Base-by-base conservation (phyloP, 2,888 invertebrate species). In the Dione juno region DNA sequence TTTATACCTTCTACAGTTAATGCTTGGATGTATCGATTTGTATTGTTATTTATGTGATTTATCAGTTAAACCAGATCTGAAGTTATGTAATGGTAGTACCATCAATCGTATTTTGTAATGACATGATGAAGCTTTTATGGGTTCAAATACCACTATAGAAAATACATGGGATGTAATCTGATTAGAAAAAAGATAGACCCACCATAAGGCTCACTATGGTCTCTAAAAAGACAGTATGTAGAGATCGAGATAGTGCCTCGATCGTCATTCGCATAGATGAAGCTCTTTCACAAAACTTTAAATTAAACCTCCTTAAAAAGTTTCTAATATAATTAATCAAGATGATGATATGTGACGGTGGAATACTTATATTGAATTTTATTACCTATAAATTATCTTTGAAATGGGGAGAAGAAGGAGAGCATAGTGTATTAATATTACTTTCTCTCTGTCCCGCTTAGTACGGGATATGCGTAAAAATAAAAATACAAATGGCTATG, bases 11-110 rank as follows among this genome's bases (percentile, higher is more conserved):
- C 14, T 2, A 37, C 10, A 3, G 28, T 45, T 61, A 35, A 61
- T 45, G 45, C 6, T 45, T 61, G 28, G 61, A 61, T 9, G 11
- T 28, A 61, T 61, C 61, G 45, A 45, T 61, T 61, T 45, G 14
- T 61, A 45, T 61, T 61, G 11, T 41, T 28, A 1, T 10, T 45
- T 61, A 61, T 61, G 61, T 11, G 45, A 61, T 45, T n/a, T 35
- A 19, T 16, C 35, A 37, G 11, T 28, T 10, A 28, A n/a, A n/a
- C 28, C 9, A 43, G 10, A 54, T 35, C 35, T 37, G 19, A 19
- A 19, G 10, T 54, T 54, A 54, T 16, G 10, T 54, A 37, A 50
- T 19, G 19, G 19, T 6, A 1, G 11, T 48, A 16, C 5, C 11
- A 5, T 16, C 10, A 16, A 48, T 16, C 16, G 16, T 48, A 50